These are phyloP conservation scores for Oegoconia quadripuncta DNA, from an alignment of 2,888 invertebrate species.

Conservation along the genomic window DNA sequence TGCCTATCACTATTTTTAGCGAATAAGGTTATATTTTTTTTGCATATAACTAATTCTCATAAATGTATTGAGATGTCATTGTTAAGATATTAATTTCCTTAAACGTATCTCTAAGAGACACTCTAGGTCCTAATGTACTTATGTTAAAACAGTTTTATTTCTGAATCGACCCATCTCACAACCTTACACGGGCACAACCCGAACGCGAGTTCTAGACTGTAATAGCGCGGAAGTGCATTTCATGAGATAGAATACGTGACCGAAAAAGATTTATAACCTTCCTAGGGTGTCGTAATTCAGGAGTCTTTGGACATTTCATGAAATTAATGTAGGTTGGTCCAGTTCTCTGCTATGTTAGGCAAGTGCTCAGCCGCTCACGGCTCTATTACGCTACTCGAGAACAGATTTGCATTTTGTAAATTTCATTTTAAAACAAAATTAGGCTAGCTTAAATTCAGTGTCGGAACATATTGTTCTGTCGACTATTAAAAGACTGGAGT, in stretches of 20 bases:
- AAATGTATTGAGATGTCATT: too few species aligned
- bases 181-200: neutral
- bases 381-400: constrained; percentile 1
- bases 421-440: neutral
- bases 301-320: constrained; percentile 37
- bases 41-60: too few species aligned
- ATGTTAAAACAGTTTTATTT: too few species aligned
- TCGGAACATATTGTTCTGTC: too few species aligned
- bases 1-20: too few species aligned
- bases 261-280: constrained; percentile 50
- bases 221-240: constrained; percentile 50
- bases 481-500: neutral
- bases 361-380: constrained; percentile 2
- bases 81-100: too few species aligned
- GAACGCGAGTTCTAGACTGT: constrained; percentile 17
- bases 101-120: too few species aligned
- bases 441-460: too few species aligned
- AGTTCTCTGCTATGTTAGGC: constrained; percentile 19
- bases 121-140: too few species aligned
- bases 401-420: neutral
- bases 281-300: constrained; percentile 45
- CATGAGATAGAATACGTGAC: constrained; percentile 53
- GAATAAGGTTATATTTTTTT: too few species aligned
- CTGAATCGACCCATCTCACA: constrained; percentile 4
- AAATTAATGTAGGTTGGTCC: constrained; percentile 40